Conservation (phyloP, 2,888 invertebrate genomes). For the Dusona sp. region DNA sequence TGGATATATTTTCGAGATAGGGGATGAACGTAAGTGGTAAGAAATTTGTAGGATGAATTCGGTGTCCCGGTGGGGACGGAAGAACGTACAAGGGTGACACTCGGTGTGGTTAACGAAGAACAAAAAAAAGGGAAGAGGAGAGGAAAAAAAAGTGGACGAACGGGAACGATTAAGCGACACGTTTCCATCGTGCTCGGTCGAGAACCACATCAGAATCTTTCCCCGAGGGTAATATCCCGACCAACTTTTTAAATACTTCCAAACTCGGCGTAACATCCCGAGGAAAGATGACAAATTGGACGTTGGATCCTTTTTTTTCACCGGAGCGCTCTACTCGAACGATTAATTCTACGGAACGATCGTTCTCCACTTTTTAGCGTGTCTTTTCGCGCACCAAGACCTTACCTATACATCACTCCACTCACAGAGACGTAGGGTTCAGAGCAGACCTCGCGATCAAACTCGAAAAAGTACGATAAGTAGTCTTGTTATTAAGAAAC, state of each 20-base stretch:
- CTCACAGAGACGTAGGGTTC: slow-evolving; percentile 21
- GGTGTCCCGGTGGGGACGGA: slow-evolving; percentile 54
- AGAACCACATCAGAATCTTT: slow-evolving; percentile 35
- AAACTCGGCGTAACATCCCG: slow-evolving; percentile 77
- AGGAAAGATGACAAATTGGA: slow-evolving; percentile 83
- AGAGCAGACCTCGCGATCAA: slow-evolving; percentile 49
- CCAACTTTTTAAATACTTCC: slow-evolving; percentile 84
- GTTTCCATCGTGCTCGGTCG: slow-evolving; percentile 55
- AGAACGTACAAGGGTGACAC: slow-evolving; percentile 53
- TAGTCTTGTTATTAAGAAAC: slow-evolving; percentile 68
- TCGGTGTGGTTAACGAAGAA: slow-evolving; percentile 55
- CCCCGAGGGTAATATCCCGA: slow-evolving; percentile 67
- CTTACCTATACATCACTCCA: slow-evolving; percentile 29
- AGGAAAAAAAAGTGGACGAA: slow-evolving; percentile 56
- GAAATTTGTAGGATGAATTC: slow-evolving; percentile 61
- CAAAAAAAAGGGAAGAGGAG: slow-evolving; percentile 26
- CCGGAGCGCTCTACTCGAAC: slow-evolving; percentile 39
- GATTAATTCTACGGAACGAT: slow-evolving; percentile 69
- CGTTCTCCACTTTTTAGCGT: slow-evolving; percentile 52
- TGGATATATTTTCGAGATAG: slow-evolving; percentile 18
- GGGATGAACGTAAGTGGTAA: slow-evolving; percentile 51
- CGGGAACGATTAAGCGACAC: slow-evolving; percentile 68
- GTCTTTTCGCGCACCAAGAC: not conserved
- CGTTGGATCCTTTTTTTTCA: slow-evolving; percentile 60
- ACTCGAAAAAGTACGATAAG: slow-evolving; percentile 71